Conservation (phyloP, 2,113 vertebrate species). For the Pterocles orientalis region DNA sequence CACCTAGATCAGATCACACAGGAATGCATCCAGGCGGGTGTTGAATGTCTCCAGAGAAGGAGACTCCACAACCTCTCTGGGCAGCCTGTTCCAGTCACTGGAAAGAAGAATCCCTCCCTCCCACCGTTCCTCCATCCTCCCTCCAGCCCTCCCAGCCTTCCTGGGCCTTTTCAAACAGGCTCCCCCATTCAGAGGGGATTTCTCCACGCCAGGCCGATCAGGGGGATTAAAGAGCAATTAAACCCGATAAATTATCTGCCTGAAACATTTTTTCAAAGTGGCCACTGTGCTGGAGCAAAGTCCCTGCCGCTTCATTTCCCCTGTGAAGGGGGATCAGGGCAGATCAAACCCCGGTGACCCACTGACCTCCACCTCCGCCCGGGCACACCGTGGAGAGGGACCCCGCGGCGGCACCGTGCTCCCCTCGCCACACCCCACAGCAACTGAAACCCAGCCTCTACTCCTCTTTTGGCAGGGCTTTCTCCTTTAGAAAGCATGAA, state of each 20-base stretch:
- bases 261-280: constrained; percentile 79
- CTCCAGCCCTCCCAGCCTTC: neutral
- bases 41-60: no score
- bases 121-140: neutral
- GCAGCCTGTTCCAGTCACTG: no score
- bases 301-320: constrained; percentile 74
- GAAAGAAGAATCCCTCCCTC: no score
- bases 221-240: constrained; percentile 89
- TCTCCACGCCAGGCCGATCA: constrained; percentile 89
- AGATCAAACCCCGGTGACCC: constrained; percentile 15
- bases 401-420: neutral
- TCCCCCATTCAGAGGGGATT: constrained; percentile 84
- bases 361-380: neutral
- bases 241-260: constrained; percentile 82
- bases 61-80: no score
- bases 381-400: neutral
- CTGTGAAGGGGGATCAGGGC: constrained; percentile 69
- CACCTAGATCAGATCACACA: no score
- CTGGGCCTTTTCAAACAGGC: constrained; percentile 74
- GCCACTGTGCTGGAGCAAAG: constrained; percentile 78
- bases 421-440: neutral
- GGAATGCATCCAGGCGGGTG: no score
- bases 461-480: neutral
- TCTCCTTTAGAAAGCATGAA: neutral
- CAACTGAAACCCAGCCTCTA: neutral